Conservation (phyloP, 2,113 vertebrate species). For the Ophthalmolycus amberensis region DNA sequence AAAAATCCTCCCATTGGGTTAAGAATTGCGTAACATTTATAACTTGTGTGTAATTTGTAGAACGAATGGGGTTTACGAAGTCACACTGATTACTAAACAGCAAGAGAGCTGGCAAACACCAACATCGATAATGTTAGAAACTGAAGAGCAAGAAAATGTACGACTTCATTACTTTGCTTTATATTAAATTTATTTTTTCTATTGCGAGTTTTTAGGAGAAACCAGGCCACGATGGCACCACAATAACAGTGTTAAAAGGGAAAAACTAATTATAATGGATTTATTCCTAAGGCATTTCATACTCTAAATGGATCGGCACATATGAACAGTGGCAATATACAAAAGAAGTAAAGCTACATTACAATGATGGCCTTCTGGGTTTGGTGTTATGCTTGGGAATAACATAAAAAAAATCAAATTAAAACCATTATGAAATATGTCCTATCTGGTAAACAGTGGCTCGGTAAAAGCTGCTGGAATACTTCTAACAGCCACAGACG, state of each 20-base stretch:
- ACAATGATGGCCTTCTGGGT: neutral
- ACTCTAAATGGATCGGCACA: neutral
- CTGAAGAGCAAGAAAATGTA: neutral
- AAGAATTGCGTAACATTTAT: neutral
- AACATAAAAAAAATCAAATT: neutral
- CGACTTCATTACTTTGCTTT: neutral
- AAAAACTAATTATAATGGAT: neutral
- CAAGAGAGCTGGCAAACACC: neutral
- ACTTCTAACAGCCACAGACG: constrained; percentile 12
- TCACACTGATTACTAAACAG: neutral
- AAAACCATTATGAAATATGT: constrained; percentile 19
- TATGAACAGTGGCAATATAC: neutral
- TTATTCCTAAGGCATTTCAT: neutral
- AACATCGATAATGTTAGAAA: neutral
- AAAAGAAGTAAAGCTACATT: neutral
- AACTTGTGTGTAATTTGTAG: neutral
- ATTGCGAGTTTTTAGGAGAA: neutral
- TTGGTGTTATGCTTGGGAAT: neutral
- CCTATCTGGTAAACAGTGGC: constrained; percentile 4
- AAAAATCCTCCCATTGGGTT: neutral
- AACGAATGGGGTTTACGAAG: constrained; percentile 11
- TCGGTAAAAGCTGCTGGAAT: neutral
- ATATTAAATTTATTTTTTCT: neutral
- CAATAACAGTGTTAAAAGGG: neutral
- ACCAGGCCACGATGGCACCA: neutral